phyloP scores from a whole-genome alignment of 2,888 invertebrate genomes.

The Tiliacea citrago region DNA sequence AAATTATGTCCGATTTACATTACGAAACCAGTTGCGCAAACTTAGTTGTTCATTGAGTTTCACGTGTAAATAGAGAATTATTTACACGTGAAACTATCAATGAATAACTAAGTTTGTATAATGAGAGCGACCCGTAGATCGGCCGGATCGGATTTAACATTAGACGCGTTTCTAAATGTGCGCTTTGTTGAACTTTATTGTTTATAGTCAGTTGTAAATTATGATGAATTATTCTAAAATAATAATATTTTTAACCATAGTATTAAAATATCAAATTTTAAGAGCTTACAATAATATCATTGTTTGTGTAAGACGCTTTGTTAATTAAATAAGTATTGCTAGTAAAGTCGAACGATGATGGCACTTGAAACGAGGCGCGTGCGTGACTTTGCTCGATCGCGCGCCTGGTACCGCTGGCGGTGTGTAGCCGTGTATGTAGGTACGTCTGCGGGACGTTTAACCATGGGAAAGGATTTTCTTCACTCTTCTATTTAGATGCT shows the following conservation, averaged over 20 bases:
- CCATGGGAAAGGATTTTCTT: conserved; percentile 41
- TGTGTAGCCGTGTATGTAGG: background rate
- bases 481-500: conserved; percentile 60
- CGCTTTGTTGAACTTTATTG: conserved; percentile 51
- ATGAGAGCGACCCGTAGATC: conserved; percentile 6
- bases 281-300: conserved; percentile 67
- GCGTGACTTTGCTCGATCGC: background rate
- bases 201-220: conserved; percentile 52
- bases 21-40: no score
- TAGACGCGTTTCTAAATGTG: conserved; percentile 27
- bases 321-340: conserved; percentile 25
- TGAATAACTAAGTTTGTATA: background rate
- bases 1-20: no score
- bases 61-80: no score
- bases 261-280: conserved; percentile 58
- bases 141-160: background rate
- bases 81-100: no score
- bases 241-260: conserved; percentile 24
- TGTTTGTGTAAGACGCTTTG: conserved; percentile 57
- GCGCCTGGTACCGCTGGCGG: background rate
- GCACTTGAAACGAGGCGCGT: background rate
- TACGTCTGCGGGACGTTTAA: background rate
- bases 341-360: background rate
- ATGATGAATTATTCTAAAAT: conserved; percentile 40
- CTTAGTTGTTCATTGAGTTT: no score